A percentile compares a stretch with the other conserved stretches of the same genome.
These are phyloP conservation scores for Leptinotarsa haldemani DNA, from an alignment of 2,888 invertebrate genomes.

Conservation along the genomic window DNA sequence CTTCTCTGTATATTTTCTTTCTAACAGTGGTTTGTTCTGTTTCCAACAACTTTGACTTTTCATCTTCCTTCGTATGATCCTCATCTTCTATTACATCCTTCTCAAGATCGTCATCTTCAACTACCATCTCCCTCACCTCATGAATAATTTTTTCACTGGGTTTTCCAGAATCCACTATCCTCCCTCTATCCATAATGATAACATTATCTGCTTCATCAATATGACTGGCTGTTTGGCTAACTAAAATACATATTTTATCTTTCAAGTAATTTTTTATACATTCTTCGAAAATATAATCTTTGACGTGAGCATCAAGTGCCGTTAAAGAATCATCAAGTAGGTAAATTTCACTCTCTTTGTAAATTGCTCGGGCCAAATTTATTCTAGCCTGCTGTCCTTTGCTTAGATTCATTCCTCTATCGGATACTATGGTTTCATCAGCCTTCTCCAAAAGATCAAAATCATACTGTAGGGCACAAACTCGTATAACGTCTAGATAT, in stretches of 20 bases:
- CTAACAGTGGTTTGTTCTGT: slow-evolving; percentile 32
- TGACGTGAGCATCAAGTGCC: slow-evolving; percentile 88
- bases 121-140: slow-evolving; percentile 74
- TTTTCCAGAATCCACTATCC: slow-evolving; percentile 72
- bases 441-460: slow-evolving; percentile 78
- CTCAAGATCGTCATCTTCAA: slow-evolving; percentile 44
- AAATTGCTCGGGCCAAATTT: slow-evolving; percentile 85
- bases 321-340: slow-evolving; percentile 88
- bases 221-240: slow-evolving; percentile 78
- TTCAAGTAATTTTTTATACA: slow-evolving; percentile 73
- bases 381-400: slow-evolving; percentile 89
- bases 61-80: slow-evolving; percentile 34
- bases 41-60: slow-evolving; percentile 51
- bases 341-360: slow-evolving; percentile 81
- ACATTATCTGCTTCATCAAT: slow-evolving; percentile 66
- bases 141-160: slow-evolving; percentile 76
- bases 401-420: slow-evolving; percentile 77
- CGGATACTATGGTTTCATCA: slow-evolving; percentile 84
- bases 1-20: slow-evolving; percentile 54
- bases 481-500: slow-evolving; percentile 65
- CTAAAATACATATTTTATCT: slow-evolving; percentile 76
- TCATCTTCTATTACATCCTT: slow-evolving; percentile 62
- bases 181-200: slow-evolving; percentile 62
- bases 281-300: slow-evolving; percentile 84
- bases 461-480: slow-evolving; percentile 77